These are phyloP conservation scores for Allobates femoralis DNA, from an alignment of 2,797 vertebrate species.

Conservation along the genomic window DNA sequence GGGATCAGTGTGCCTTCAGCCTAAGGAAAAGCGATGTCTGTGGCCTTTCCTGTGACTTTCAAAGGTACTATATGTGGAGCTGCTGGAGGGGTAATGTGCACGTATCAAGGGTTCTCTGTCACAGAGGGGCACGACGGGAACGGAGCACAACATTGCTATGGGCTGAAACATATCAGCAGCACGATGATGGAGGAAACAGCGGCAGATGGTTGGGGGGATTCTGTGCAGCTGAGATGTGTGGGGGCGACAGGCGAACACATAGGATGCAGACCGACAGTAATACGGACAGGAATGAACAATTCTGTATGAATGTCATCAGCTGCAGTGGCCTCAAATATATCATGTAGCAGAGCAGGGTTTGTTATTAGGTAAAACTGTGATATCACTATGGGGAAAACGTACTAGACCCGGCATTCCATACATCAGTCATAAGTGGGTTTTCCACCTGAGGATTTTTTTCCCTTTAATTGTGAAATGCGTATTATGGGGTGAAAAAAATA, in stretches of 20 bases:
- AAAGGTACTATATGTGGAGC: constrained; percentile 15
- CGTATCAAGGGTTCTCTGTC: not conserved
- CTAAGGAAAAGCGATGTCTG: constrained; percentile 24
- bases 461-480: no score
- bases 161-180: constrained; percentile 39
- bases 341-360: not conserved
- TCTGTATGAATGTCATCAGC: not conserved
- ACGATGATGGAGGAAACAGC: not conserved
- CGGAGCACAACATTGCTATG: constrained; percentile 25
- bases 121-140: constrained; percentile 35
- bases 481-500: no score
- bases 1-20: no score
- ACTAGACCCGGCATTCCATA: no score
- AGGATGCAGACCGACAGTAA: not conserved
- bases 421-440: no score
- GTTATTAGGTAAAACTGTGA: not conserved
- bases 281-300: not conserved
- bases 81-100: constrained; percentile 47
- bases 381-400: no score
- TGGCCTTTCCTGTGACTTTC: constrained; percentile 55
- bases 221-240: not conserved
- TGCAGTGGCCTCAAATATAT: not conserved
- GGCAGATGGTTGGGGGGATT: constrained; percentile 35
- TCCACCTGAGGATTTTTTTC: no score
- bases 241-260: constrained; percentile 15